These are phyloP conservation scores for Zaprionus obscuricornis DNA, from an alignment of 2,888 invertebrate genomes.

Conservation along the genomic window DNA sequence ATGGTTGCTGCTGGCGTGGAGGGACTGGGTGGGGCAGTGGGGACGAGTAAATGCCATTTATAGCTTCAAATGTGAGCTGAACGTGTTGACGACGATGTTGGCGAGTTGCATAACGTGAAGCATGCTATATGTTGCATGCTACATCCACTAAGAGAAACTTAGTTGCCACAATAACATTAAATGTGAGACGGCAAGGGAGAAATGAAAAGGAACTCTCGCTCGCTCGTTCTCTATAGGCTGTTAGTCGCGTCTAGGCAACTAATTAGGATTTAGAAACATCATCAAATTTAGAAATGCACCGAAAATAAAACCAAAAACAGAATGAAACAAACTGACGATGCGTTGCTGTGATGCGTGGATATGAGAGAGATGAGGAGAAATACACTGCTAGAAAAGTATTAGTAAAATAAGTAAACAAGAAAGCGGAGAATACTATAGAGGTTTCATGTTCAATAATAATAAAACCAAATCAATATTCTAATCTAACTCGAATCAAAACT, in stretches of 20 bases:
- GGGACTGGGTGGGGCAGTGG: neutral
- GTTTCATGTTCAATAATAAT: too few species aligned
- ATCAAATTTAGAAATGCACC: constrained; percentile 73
- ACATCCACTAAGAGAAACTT: neutral
- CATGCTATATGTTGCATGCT: constrained; percentile 10
- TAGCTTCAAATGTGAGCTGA: constrained; percentile 73
- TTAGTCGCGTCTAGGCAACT: constrained; percentile 57
- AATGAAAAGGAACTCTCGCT: neutral
- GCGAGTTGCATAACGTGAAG: constrained; percentile 64
- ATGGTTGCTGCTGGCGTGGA: neutral
- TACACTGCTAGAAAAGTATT: too few species aligned
- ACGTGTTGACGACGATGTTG: constrained; percentile 47
- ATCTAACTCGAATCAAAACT: too few species aligned
- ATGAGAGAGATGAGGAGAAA: too few species aligned
- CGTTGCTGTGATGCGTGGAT: constrained; percentile 18
- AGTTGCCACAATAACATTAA: constrained; percentile 6
- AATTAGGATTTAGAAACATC: constrained; percentile 78
- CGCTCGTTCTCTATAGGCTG: constrained; percentile 25
- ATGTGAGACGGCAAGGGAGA: constrained; percentile 4
- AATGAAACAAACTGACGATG: constrained; percentile 6
- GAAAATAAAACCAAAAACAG: constrained; percentile 61
- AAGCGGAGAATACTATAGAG: too few species aligned
- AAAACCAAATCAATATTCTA: too few species aligned
- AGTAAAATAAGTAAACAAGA: too few species aligned
- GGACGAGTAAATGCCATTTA: constrained; percentile 69